Conservation (phyloP, 2,888 invertebrate genomes). For the Masnerella sp. region DNA sequence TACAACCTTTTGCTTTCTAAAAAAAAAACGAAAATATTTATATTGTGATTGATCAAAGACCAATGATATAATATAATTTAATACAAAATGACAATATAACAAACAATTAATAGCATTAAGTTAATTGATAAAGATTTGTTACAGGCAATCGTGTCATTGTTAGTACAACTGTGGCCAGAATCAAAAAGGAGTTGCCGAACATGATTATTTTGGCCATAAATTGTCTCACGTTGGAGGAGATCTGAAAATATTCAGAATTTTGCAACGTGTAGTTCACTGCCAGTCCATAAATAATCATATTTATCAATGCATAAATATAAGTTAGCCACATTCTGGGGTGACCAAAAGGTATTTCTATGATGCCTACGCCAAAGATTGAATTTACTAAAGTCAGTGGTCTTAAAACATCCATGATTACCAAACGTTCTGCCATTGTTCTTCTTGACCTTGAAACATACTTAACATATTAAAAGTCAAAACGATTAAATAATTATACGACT, state of each 20-base stretch:
- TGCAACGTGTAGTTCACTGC: slow-evolving; percentile 16
- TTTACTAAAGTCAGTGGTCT: slow-evolving; percentile 21
- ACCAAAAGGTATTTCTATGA: slow-evolving; percentile 34
- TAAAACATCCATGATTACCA: slow-evolving; percentile 6
- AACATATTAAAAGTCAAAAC: too few species aligned
- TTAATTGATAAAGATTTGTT: slow-evolving; percentile 10
- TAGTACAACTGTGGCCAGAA: slow-evolving; percentile 5
- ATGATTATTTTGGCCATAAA: slow-evolving; percentile 25
- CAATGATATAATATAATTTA: too few species aligned
- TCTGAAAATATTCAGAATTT: slow-evolving; percentile 11
- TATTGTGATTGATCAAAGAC: too few species aligned
- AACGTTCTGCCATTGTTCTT: slow-evolving; percentile 13
- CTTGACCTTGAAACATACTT: too few species aligned
- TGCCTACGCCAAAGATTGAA: slow-evolving; percentile 28
- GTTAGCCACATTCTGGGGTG: slow-evolving; percentile 10
- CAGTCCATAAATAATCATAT: slow-evolving; percentile 22
- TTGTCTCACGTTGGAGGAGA: slow-evolving; percentile 33
- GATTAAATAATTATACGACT: too few species aligned
- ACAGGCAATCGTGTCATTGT: slow-evolving; percentile 8
- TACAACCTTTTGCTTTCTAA: too few species aligned
- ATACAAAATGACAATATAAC: too few species aligned
- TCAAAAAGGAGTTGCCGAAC: slow-evolving; percentile 27
- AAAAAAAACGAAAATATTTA: too few species aligned
- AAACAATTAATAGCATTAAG: too few species aligned
- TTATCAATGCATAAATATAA: slow-evolving; percentile 16